Base-by-base conservation (phyloP, 2,888 invertebrate genomes). In the Cataglyphis livida region DNA sequence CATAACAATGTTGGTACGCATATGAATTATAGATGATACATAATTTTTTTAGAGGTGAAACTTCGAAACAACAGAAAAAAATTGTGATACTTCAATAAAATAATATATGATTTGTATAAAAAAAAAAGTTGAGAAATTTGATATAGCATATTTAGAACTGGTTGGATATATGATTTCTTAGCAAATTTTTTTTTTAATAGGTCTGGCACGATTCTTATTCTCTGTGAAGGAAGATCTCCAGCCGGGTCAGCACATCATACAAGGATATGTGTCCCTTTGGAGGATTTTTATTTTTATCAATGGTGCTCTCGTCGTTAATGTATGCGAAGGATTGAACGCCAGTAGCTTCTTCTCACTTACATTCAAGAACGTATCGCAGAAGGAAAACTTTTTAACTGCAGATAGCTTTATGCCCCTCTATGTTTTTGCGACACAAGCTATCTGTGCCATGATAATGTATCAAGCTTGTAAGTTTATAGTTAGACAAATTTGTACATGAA, bases 251-350 rank as follows among this genome's bases (percentile, higher is more conserved):
- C 97, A 98, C 90, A 96, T 97, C 91, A 96, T 97, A 0, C 98
- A 98, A 92, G 95, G 97, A 57, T 95, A 96, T 71, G 95, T 98
- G 3, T 96, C 98, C 0, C 88, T 98, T 25, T 97, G 97, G 96
- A 98, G 98, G 95, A 96, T 97, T 78, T 59, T 96, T 0, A 93
- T 97, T 3, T 98, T 98, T 91, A 96, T 97, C 86, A 89, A 95
- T 1, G 95, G 96, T 84, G 96, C 96, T 89, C 92, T 97, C 65
- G 91, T 96, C 10, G 96, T 97, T 75, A 95, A 96, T 82, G 92
- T 82, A 70, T 85, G 68, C 44, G 89, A 91, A 64, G 91, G 87
- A n/a, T 86, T 93, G 57, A 91, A 92, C 48, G 85, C 90, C 12
- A 74, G 88, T 0, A 84, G 81, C 5, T 91, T 93, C 70, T 93